Evolutionary conservation across 2,888 invertebrate species (phyloP).

Genomic region (Amiota communis): DNA sequence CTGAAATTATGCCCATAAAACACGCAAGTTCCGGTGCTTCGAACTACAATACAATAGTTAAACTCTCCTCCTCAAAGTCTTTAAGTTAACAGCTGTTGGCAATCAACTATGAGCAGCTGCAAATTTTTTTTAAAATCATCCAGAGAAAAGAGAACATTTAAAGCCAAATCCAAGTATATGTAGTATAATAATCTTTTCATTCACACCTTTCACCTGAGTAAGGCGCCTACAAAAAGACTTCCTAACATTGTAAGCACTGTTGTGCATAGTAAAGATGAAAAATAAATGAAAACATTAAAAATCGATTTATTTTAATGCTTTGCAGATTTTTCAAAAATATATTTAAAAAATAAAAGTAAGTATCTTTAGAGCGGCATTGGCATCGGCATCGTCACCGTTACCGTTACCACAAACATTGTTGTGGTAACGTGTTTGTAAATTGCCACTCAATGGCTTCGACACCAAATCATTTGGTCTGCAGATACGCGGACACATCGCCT

Average conservation of each 20-base stretch:
- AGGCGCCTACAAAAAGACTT: neutral
- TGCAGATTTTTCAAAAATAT: conserved; percentile 60
- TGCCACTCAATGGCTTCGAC: conserved; percentile 50
- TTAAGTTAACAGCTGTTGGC: too few species aligned
- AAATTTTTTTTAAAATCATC: neutral
- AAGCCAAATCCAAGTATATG: too few species aligned
- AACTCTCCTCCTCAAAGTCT: too few species aligned
- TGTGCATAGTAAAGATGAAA: neutral
- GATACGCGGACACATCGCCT: neutral
- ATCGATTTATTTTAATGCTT: conserved; percentile 63
- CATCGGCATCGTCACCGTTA: conserved; percentile 62
- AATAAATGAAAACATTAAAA: conserved; percentile 52
- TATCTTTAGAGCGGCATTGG: conserved; percentile 39
- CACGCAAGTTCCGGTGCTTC: conserved; percentile 3
- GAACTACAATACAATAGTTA: too few species aligned
- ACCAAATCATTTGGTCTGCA: conserved; percentile 20
- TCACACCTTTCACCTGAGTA: conserved; percentile 19
- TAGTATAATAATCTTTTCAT: neutral
- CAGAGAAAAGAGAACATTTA: too few species aligned
- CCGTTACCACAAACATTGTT: conserved; percentile 58
- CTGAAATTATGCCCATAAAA: neutral
- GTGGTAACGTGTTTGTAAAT: conserved; percentile 64
- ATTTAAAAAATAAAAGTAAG: conserved; percentile 23
- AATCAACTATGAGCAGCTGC: neutral
- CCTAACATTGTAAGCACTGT: neutral